These are phyloP conservation scores for Sebastes glaucus DNA, from an alignment of 2,797 vertebrate species.

Conservation along the genomic window DNA sequence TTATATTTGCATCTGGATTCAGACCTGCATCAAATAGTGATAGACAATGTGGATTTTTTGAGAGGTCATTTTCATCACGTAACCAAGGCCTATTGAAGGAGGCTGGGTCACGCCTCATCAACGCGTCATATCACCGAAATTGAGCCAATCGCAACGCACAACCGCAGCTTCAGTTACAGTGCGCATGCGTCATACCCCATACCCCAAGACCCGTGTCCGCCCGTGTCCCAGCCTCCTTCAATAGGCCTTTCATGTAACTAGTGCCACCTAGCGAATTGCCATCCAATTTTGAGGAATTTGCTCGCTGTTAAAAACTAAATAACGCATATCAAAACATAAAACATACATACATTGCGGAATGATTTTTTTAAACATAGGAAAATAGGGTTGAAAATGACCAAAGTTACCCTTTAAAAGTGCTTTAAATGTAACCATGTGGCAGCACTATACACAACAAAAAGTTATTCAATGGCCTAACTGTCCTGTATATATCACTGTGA, in stretches of 20 bases:
- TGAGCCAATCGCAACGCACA: no score
- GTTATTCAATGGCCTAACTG: background rate
- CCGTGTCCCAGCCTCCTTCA: no score
- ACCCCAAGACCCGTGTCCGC: no score
- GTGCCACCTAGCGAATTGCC: background rate
- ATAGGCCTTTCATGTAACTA: background rate
- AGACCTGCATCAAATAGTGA: background rate
- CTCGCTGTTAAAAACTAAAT: background rate
- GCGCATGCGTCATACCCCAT: no score
- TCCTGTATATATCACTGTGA: background rate
- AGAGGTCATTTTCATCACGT: no score
- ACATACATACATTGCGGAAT: background rate
- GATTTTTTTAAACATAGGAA: background rate
- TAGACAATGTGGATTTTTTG: background rate
- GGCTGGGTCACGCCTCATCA: no score
- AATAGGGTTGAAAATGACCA: background rate
- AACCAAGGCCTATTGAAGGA: no score
- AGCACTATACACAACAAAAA: background rate
- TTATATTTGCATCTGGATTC: background rate
- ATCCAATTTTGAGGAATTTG: background rate
- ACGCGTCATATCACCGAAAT: no score
- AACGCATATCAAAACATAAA: background rate
- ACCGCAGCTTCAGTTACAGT: no score
- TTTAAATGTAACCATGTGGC: background rate
- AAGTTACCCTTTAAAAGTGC: background rate